Base-by-base conservation (phyloP, 2,797 vertebrate species). In the Pelobates cultripes region DNA sequence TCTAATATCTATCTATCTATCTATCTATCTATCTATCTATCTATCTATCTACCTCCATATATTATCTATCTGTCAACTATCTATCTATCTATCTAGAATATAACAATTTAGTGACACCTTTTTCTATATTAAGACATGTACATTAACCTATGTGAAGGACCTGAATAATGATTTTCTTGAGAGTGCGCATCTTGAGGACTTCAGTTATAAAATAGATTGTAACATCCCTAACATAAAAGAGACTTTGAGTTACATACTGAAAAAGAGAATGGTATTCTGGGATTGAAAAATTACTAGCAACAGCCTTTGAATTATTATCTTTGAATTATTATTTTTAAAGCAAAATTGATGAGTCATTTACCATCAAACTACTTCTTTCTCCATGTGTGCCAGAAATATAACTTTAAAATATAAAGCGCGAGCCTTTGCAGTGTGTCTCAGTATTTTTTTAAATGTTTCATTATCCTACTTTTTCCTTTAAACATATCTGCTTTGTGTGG, bases 271-370 rank as follows among this genome's bases (percentile, higher is more conserved):
- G 67, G 10, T 14, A 68, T 42, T 51, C 43, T 10, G 12, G 45
- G 42, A 45, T 67, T 4, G 13, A 12, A 73, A 45, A 28, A 28
- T 28, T 28, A 28, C 28, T 28, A 28, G 28, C 28, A 28, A 28
- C 28, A 28, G 28, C 28, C 28, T 28, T 28, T 28, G 28, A 12
- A 67, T 41, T 6, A 28, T 43, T 43, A 41, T 2, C 4, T 64
- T 43, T 43, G 7, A 4, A 61, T 64, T 64, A 61, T 64, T 64
- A 28, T 10, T 70, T 70, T 70, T 44, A n/a, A 15, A 5, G 60
- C 43, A 71, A 42, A 71, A 68, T 28, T 71, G 57, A 55, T 51
- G 43, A 51, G 42, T 81, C 68, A 45, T 64, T 81, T 45, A 81
- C 70, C 73, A 63, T 73, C 67, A n/a, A 60, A 64, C 17, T 53